Conservation (phyloP, 2,888 invertebrate genomes). For the Mythimna loreyi region DNA sequence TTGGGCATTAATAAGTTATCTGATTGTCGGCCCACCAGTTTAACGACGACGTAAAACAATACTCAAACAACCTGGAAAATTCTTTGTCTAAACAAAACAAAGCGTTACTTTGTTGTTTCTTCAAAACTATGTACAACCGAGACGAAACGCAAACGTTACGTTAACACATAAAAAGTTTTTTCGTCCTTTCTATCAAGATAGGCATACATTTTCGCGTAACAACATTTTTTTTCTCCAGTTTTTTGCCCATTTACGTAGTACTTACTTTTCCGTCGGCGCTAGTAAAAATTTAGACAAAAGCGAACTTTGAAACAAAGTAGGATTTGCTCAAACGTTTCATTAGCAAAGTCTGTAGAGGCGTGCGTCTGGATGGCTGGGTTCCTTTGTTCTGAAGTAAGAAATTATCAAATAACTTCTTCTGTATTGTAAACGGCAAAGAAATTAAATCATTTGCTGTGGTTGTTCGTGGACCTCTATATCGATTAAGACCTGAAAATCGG, state of each 20-base stretch:
- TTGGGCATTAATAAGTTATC: slow-evolving; percentile 48
- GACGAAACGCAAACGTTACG: slow-evolving; percentile 15
- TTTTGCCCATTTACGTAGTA: slow-evolving; percentile 32
- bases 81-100: neutral
- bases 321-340: slow-evolving; percentile 54
- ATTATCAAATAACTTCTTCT: no score
- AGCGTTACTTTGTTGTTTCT: slow-evolving; percentile 30
- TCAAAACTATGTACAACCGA: slow-evolving; percentile 29
- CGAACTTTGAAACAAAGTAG: slow-evolving; percentile 48
- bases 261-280: slow-evolving; percentile 23
- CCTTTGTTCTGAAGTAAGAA: neutral
- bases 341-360: slow-evolving; percentile 49
- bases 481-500: no score
- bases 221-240: slow-evolving; percentile 40
- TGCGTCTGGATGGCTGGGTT: slow-evolving; percentile 42
- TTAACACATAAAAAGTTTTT: slow-evolving; percentile 32
- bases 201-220: slow-evolving; percentile 46
- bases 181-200: slow-evolving; percentile 34
- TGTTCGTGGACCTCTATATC: no score
- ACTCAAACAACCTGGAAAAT: slow-evolving; percentile 18
- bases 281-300: slow-evolving; percentile 45
- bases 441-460: no score
- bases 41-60: slow-evolving; percentile 22
- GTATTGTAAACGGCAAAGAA: no score
- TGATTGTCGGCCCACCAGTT: slow-evolving; percentile 19